Evolutionary conservation across 2,797 vertebrate genomes (phyloP).

Genomic region (Menidia menidia): DNA sequence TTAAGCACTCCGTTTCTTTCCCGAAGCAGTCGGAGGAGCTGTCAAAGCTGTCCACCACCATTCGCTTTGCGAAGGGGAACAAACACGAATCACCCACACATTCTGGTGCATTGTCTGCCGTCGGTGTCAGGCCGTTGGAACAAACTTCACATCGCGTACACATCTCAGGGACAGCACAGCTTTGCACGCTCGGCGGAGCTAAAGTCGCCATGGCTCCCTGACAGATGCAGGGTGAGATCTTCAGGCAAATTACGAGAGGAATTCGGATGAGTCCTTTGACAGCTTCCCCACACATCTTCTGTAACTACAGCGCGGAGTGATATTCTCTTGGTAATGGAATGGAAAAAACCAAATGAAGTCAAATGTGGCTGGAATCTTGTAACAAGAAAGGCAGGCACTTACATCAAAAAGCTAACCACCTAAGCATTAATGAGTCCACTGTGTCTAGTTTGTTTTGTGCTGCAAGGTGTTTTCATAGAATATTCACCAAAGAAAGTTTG

Average conservation of each 20-base stretch:
- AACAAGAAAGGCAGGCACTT: no score
- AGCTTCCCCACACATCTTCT: slow-evolving; percentile 12
- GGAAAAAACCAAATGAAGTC: slow-evolving; percentile 16
- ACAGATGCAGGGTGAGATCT: slow-evolving; percentile 9
- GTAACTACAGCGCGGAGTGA: not conserved
- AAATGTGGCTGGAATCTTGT: not conserved
- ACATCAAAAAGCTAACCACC: no score
- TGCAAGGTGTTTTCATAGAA: slow-evolving; percentile 25
- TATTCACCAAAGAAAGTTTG: not conserved
- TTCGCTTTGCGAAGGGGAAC: slow-evolving; percentile 59
- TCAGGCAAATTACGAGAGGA: slow-evolving; percentile 4
- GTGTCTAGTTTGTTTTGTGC: not conserved
- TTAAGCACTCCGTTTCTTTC: slow-evolving; percentile 45
- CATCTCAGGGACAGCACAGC: slow-evolving; percentile 22
- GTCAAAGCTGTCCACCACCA: slow-evolving; percentile 57
- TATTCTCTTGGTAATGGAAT: not conserved
- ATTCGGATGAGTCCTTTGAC: slow-evolving; percentile 38
- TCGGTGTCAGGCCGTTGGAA: slow-evolving; percentile 29
- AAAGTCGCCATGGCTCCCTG: slow-evolving; percentile 24
- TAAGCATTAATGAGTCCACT: not conserved
- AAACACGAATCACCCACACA: slow-evolving; percentile 36
- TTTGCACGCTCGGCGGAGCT: slow-evolving; percentile 30
- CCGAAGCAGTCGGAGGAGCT: slow-evolving; percentile 34
- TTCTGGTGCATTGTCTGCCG: slow-evolving; percentile 27
- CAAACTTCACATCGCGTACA: slow-evolving; percentile 27